Percentiles rank a stretch among this genome's conserved stretches.
These are phyloP conservation scores for Drosophila grimshawi DNA, from an alignment of 1,140 invertebrate species.

Conservation along the genomic window DNA sequence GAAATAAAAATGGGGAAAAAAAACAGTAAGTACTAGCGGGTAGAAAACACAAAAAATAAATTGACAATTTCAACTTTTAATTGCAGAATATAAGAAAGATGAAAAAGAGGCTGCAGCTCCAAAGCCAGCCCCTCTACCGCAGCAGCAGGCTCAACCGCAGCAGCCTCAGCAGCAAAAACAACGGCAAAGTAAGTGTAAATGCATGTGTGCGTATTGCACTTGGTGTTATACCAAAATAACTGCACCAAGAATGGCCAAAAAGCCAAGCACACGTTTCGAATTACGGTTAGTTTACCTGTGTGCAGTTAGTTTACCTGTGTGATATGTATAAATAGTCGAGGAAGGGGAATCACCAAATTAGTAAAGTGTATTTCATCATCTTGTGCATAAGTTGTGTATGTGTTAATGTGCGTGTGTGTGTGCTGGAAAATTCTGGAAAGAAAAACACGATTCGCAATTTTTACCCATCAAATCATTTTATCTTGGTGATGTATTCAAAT, in stretches of 20 bases:
- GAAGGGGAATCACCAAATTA: slow-evolving; percentile 4
- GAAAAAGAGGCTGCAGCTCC: not conserved
- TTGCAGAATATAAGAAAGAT: slow-evolving; percentile 5
- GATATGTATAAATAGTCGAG: not conserved
- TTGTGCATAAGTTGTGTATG: too few species aligned
- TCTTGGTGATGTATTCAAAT: too few species aligned
- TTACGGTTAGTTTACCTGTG: not conserved
- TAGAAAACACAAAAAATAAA: not conserved
- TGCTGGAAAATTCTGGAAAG: too few species aligned
- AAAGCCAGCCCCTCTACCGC: not conserved
- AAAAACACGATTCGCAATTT: too few species aligned
- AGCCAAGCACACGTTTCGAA: slow-evolving; percentile 6
- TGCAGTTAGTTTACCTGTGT: not conserved
- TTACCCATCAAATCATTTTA: too few species aligned
- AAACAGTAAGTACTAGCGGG: slow-evolving; percentile 20
- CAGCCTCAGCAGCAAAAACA: slow-evolving; percentile 1
- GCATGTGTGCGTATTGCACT: not conserved
- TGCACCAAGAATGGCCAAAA: not conserved
- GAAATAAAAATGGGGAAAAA: slow-evolving; percentile 27
- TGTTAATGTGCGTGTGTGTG: too few species aligned
- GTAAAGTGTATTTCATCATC: not conserved
- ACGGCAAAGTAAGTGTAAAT: slow-evolving; percentile 2
- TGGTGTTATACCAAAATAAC: not conserved
- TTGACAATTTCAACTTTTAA: not conserved
- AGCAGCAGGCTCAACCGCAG: not conserved